Base-by-base conservation (phyloP, 2,888 invertebrate species). In the Baronia brevicornis region DNA sequence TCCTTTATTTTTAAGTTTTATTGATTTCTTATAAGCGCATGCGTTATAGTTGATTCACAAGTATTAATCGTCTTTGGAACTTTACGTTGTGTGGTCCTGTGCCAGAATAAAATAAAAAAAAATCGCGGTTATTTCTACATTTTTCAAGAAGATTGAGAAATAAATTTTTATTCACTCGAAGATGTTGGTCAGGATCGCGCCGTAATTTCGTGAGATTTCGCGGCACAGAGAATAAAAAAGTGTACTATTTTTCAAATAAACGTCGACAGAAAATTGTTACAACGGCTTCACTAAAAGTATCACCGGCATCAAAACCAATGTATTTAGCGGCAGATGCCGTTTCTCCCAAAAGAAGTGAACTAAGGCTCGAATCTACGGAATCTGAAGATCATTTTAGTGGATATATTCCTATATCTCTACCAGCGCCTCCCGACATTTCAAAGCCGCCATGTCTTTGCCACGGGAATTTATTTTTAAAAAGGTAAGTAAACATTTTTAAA, bases 401-500 rank as follows among this genome's bases (percentile, higher is more conserved):
- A 36, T 52, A 52, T 3, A 39, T 57, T 27, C 53, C 57, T 4
- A 52, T 71, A 26, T 61, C 71, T 0, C 39, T 79, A 35, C 74
- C 77, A n/a, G 79, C 79, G 0, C 79, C 82, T 9, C 82, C 82
- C 2, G 63, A 73, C 37, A 69, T 59, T 20, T 12, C 23, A 5
- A 20, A 4, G 8, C 9, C 17, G 38, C 35, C 38, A 88, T 88
- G 88, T 88, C 88, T 52, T 54, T 88, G 44, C 88, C 88, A 36
- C 69, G 88, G 49, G 86, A 88, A 60, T 88, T 88, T 63, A 84
- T 85, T 47, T 87, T 86, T 51, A 85, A 86, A 49, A 84, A 87
- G 74, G 86, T 86, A 47, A 78, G 82, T 48, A 3, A 17, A 9
- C 10, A 17, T 10, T 6, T 17, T 1, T n/a, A n/a, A n/a, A n/a